Base-by-base conservation (phyloP, 2,113 vertebrate species). In the Hylia prasina region DNA sequence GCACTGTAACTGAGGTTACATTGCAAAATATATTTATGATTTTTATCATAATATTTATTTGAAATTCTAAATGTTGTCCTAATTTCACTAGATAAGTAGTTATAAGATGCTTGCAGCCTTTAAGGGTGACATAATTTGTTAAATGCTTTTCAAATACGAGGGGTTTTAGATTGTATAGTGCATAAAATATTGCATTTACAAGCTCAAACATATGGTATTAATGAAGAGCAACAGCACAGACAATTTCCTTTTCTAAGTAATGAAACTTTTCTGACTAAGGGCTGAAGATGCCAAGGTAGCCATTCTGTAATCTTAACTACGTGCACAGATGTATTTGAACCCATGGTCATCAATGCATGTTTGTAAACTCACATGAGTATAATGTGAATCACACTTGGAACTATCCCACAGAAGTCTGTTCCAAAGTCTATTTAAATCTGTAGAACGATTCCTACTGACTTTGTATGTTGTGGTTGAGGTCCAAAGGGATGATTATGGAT, bases 311-410 rank as follows among this genome's bases (percentile, higher is more conserved):
- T 83, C 76, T 53, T 60, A 56, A 33, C 47, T 85, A 82, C 7
- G 10, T 80, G 51, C 31, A 64, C 77, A 63, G 70, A 89, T 87
- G 81, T 89, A 73, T 54, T 91, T 69, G 78, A 96, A 66, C 66
- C 88, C 30, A 40, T 48, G 61, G 50, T 53, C 83, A 53, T 80
- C 44, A 60, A 58, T 4, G 4, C 24, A n/a, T 15, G 48, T 60
- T 81, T 89, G 47, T 84, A 71, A 94, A 78, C 50, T 91, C 30
- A 65, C 37, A 65, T 44, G 64, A 68, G 25, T 54, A 66, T 80
- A 69, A 73, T 48, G n/a, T 93, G 89, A 95, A 76, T 94, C 92
- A 94, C n/a, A 9, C 70, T 89, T 94, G 96, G 78, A 96, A 64
- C 50, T 35, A 28, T 60, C 72, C 69, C 47, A 56, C 40, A 64